A percentile compares a stretch with the other conserved stretches of the same genome.
Evolutionary conservation across 2,113 vertebrate species (phyloP).

Genomic region (Sphyrna mokarran): DNA sequence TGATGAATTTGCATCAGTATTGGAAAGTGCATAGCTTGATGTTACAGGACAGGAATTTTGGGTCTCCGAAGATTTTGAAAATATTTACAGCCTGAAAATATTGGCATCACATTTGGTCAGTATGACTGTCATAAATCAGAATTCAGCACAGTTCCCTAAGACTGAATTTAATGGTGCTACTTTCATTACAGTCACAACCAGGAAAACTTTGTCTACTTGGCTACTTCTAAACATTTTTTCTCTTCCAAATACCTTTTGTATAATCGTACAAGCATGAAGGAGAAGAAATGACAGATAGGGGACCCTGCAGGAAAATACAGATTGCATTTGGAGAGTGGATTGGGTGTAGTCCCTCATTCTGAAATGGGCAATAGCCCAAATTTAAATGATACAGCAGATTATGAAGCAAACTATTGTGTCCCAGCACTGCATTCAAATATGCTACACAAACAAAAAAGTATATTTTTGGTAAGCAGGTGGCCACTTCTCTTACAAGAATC

Average conservation of each 20-base stretch:
- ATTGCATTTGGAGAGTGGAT: not conserved
- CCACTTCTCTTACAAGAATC: not conserved
- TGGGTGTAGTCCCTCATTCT: not conserved
- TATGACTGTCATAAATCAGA: not conserved
- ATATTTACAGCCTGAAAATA: constrained; percentile 14
- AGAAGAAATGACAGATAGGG: constrained; percentile 56
- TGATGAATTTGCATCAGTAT: not conserved
- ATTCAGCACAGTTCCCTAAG: not conserved
- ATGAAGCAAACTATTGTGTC: not conserved
- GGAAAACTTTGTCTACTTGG: constrained; percentile 51
- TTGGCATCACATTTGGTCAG: not conserved
- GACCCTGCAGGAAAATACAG: constrained; percentile 12
- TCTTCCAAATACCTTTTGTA: constrained; percentile 55
- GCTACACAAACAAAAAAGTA: too few species aligned
- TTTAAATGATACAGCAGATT: not conserved
- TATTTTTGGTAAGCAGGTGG: not conserved
- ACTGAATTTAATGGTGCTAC: constrained; percentile 47
- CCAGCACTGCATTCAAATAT: not conserved
- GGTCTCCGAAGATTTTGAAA: not conserved
- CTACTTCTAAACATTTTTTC: constrained; percentile 46
- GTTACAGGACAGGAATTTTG: not conserved
- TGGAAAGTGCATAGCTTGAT: not conserved
- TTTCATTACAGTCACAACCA: constrained; percentile 45
- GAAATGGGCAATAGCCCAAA: not conserved
- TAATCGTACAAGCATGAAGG: constrained; percentile 71